Evolutionary conservation across 64 coral and sea anemone genomes (phyloP), one percentile per base, ranked within the genome.

Genomic region (Porites lutea): DNA sequence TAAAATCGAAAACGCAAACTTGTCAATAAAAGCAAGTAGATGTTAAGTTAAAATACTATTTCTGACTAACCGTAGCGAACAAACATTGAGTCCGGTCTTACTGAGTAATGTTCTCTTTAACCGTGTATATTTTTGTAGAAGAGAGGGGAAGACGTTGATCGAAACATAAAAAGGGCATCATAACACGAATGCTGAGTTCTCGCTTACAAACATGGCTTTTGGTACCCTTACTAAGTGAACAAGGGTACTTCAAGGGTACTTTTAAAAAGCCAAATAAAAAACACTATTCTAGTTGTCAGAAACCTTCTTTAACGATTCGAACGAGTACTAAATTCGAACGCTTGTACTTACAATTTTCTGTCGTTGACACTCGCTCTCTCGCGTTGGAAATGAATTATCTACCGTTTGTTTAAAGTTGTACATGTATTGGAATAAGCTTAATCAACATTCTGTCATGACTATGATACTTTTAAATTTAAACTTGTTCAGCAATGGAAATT

Each of bases 401-500:
- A 60, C 21, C n/a, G 55, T 80, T 80, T 80, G 57, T 52, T 80
- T 60, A 54, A 77, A 47, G 44, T 77, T 51, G 47, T 77, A 80
- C 53, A 80, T 80, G 61, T 21, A 80, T 80, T 44, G 54, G 57
- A 80, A 60, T 82, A 82, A 65, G 19, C 59, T 65, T 65, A 82
- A 82, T 65, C 59, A 82, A 66, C 14, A 82, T 82, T 82, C 81
- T 84, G 47, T 19, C 61, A 84, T 50, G 49, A 22, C 81, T 22
- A 76, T 13, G 71, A 19, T 19, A 45, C 12, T 49, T 67, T 52
- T 68, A 68, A 84, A 66, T 68, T 63, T n/a, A 46, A 22, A 68
- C 81, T 66, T 84, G 62, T 84, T 84, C 81, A 68, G 81, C 81
- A 84, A 84, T 84, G 61, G 81, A 84, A 70, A 84, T 84, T 21